Conservation (phyloP, 2,888 invertebrate species). For the Abscondita cerata region DNA sequence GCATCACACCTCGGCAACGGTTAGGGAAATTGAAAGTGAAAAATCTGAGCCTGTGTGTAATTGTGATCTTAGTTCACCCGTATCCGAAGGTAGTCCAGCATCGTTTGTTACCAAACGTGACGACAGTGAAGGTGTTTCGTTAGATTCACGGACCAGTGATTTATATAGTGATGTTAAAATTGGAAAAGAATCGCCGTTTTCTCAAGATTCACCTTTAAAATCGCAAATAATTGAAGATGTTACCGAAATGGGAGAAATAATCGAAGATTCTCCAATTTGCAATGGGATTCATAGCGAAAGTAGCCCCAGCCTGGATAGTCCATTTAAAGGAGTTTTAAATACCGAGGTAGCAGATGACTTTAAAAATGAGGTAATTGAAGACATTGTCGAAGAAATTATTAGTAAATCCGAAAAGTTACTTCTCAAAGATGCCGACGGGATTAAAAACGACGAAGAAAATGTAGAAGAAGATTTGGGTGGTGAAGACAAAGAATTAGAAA, state of each 20-base stretch:
- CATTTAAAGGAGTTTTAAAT: conserved; percentile 45
- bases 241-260: conserved; percentile 36
- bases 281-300: conserved; percentile 58
- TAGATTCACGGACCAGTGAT: conserved; percentile 64
- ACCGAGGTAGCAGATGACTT: conserved; percentile 35
- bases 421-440: conserved; percentile 52
- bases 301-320: conserved; percentile 55
- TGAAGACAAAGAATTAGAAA: conserved; percentile 58
- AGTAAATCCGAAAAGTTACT: conserved; percentile 41
- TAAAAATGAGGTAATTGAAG: conserved; percentile 56
- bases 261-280: conserved; percentile 53
- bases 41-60: conserved; percentile 56
- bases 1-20: conserved; percentile 44
- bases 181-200: conserved; percentile 67
- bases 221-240: conserved; percentile 49
- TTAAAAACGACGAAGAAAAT: conserved; percentile 56
- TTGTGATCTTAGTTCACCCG: conserved; percentile 59
- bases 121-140: conserved; percentile 61
- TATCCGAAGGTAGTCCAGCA: conserved; percentile 62
- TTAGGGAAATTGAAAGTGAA: conserved; percentile 52
- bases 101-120: conserved; percentile 58
- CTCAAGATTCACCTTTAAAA: conserved; percentile 58
- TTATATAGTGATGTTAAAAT: conserved; percentile 67
- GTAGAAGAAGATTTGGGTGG: conserved; percentile 63
- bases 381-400: conserved; percentile 46